Conservation (phyloP, 2,888 invertebrate genomes). For the Ectemnius cavifrons region DNA sequence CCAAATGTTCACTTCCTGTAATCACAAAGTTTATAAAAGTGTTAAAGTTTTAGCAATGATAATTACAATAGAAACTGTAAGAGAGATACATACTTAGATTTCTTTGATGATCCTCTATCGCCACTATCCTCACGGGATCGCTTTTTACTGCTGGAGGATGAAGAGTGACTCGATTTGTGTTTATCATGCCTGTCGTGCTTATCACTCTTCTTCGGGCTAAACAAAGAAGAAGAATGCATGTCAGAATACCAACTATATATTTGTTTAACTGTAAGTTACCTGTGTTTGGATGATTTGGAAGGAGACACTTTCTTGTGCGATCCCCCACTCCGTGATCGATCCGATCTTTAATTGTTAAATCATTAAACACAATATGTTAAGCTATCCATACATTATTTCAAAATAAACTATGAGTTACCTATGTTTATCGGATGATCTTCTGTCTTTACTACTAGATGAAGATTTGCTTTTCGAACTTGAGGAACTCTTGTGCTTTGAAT, state of each 20-base stretch:
- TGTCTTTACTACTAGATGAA: slow-evolving; percentile 75
- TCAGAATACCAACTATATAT: slow-evolving; percentile 16
- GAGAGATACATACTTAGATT: slow-evolving; percentile 80
- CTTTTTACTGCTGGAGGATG: slow-evolving; percentile 82
- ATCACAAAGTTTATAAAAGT: background rate
- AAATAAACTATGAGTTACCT: slow-evolving; percentile 63
- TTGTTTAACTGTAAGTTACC: slow-evolving; percentile 73
- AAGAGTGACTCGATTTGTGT: slow-evolving; percentile 77
- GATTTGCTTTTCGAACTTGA: slow-evolving; percentile 73
- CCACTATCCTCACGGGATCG: slow-evolving; percentile 87
- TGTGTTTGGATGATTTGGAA: slow-evolving; percentile 83
- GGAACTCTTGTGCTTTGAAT: slow-evolving; percentile 74
- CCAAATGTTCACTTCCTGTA: slow-evolving; percentile 59
- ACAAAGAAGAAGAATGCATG: slow-evolving; percentile 42
- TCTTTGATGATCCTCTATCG: slow-evolving; percentile 83
- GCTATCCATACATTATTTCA: slow-evolving; percentile 8
- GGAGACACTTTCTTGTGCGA: slow-evolving; percentile 78
- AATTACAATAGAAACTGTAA: background rate
- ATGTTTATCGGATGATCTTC: slow-evolving; percentile 75
- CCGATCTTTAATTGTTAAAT: slow-evolving; percentile 73
- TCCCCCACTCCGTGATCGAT: slow-evolving; percentile 75
- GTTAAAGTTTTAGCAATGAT: background rate
- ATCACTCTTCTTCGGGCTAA: slow-evolving; percentile 77
- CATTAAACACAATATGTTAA: slow-evolving; percentile 39
- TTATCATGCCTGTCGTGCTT: slow-evolving; percentile 75